phyloP scores from a whole-genome alignment of 2,888 invertebrate genomes.

The Acleris cristana region DNA sequence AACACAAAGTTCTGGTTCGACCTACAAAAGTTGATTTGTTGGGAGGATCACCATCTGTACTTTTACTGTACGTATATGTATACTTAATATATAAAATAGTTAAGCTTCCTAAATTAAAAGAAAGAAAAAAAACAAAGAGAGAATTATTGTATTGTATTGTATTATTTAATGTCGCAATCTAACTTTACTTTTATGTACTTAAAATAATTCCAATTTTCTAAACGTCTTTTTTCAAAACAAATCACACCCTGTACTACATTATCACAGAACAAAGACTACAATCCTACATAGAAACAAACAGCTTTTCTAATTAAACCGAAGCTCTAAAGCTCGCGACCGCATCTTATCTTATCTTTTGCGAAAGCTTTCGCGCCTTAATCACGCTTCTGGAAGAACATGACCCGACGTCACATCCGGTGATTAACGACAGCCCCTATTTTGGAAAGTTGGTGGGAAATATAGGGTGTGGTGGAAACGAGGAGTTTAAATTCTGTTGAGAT shows the following conservation, averaged over 20 bases:
- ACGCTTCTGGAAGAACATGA: conserved; percentile 30
- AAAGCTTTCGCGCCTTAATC: conserved; percentile 35
- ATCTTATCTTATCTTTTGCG: conserved; percentile 36
- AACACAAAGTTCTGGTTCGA: too few relatives aligned
- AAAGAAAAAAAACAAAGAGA: too few relatives aligned
- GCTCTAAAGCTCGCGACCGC: conserved; percentile 23
- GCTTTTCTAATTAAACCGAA: conserved; percentile 29
- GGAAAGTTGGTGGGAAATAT: conserved; percentile 24
- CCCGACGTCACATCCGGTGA: conserved; percentile 36
- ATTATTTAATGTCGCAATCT: too few relatives aligned
- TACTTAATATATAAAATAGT: too few relatives aligned
- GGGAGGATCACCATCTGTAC: too few relatives aligned
- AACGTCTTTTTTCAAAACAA: too few relatives aligned
- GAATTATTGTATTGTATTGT: too few relatives aligned
- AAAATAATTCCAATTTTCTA: too few relatives aligned
- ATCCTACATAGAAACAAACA: conserved; percentile 15
- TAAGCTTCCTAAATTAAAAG: too few relatives aligned
- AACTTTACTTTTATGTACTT: too few relatives aligned
- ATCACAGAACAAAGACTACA: conserved; percentile 10
- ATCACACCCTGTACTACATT: not conserved
- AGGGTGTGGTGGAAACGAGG: conserved; percentile 19
- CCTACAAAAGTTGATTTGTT: too few relatives aligned
- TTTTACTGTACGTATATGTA: too few relatives aligned
- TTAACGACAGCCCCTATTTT: conserved; percentile 30
- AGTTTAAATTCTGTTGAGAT: conserved; percentile 4